Base-by-base conservation (phyloP, 2,113 vertebrate species). In the Mesoclemmys tuberculata region DNA sequence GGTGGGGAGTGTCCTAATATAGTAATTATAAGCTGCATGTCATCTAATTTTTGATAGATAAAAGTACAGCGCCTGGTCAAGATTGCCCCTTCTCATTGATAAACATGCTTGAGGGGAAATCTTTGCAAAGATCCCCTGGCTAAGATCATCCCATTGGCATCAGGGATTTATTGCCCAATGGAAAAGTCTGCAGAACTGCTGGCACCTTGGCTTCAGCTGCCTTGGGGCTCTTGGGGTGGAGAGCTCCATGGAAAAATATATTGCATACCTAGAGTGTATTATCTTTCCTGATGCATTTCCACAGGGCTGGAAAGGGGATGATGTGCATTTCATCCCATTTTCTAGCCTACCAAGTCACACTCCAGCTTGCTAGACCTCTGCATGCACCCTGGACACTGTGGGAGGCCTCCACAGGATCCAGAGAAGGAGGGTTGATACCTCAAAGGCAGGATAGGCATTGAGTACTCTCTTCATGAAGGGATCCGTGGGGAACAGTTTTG, bases 181-280 rank as follows among this genome's bases (percentile, higher is more conserved):
- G 38, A 29, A 77, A 77, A 77, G 26, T 77, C 26, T 46, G 44
- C 22, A 77, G 6, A 44, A 11, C 44, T 77, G 24, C 26, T 29
- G 26, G 41, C 5, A 27, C 11, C 29, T 83, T 38, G 4, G 1
- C 11, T 82, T 89, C 44, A n/a, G 8, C 19, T 46, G 5, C 19
- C 26, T 6, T n/a, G 3, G 1, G 12, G 6, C 5, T 27, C 1
- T 64, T 13, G 4, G 4, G 2, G 1, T 48, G 2, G 1, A 58
- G 88, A 83, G 8, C 24, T 29, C 41, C 41, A 77, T 46, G 22
- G 12, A 27, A 77, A 71, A 77, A 77, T 24, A 77, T 46, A 77
- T 0, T 1, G 46, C 1, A 18, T 8, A 35, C 78, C 35, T n/a
- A 48, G 46, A 78, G 8, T 9, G 1, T 18, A 10, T 21, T 51